Evolutionary conservation across 2,113 vertebrate species (phyloP), one percentile per base, ranked within the genome.

Genomic region (Hystrix cristata): DNA sequence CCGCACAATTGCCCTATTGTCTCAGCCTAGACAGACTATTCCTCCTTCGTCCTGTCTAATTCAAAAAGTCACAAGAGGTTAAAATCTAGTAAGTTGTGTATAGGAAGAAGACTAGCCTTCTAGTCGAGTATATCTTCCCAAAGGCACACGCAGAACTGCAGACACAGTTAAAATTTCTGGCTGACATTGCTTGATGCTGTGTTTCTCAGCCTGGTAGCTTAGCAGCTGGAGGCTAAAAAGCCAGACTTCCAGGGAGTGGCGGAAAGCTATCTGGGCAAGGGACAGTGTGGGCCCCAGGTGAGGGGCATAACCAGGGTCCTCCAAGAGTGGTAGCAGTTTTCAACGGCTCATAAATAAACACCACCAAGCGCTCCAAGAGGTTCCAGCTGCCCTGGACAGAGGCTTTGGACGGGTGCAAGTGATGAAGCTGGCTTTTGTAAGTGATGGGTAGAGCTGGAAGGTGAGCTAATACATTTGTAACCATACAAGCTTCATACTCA

Each of bases 111-210:
- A 74, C 51, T 64, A 69, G 89, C 85, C 79, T 93, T 65, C 29
- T 79, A 55, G 82, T 76, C 88, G 72, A 88, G 57, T 55, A 89
- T 83, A 93, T 97, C 95, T 95, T 97, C 79, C 88, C 94, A 72
- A 72, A 83, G 89, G 79, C 81, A 91, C 31, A 71, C 27, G 57
- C 43, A 60, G 83, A 97, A 97, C 85, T 94, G 94, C 96, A 97
- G 85, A 96, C 88, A 91, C 88, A 91, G 93, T 91, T 91, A 76
- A 97, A 80, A 91, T 96, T 97, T 96, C 94, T 97, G 87, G 93
- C 95, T 97, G 83, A 96, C 80, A 71, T 87, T 65, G 87, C 95
- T 89, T 83, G 92, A 82, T 91, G 83, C 92, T 95, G 95, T 91
- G 89, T 96, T 94, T 57, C 72, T 94, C 87, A n/a, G 57, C 46